These are phyloP conservation scores for Pomacea maculata DNA, from an alignment of 1,140 invertebrate species.

Conservation along the genomic window DNA sequence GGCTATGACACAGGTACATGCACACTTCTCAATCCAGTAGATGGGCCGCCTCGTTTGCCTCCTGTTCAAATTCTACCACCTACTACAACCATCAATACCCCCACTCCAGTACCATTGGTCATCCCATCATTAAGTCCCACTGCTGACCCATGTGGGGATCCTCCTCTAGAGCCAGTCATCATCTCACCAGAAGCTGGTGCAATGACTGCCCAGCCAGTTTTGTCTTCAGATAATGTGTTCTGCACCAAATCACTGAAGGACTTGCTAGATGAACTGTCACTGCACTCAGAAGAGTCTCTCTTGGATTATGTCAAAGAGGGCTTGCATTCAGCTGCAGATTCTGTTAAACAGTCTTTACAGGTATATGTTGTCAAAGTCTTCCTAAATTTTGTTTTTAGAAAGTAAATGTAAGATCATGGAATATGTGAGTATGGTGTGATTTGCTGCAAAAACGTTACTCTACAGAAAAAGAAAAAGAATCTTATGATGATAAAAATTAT, in stretches of 20 bases:
- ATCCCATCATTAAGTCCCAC: slow-evolving; percentile 34
- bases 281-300: slow-evolving; percentile 25
- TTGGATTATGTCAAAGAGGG: slow-evolving; percentile 23
- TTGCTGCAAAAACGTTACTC: no score
- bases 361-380: neutral
- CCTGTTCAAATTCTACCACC: slow-evolving; percentile 44
- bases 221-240: neutral
- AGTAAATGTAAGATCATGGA: no score
- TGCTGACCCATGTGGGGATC: slow-evolving; percentile 9
- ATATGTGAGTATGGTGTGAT: no score
- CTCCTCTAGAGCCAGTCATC: neutral
- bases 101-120: slow-evolving; percentile 42
- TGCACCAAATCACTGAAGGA: slow-evolving; percentile 10
- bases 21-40: slow-evolving; percentile 34
- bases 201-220: neutral
- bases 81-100: slow-evolving; percentile 32
- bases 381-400: neutral
- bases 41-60: slow-evolving; percentile 37
- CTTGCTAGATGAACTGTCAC: slow-evolving; percentile 13
- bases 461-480: no score
- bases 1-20: slow-evolving; percentile 7
- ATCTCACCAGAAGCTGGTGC: slow-evolving; percentile 1
- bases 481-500: no score
- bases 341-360: slow-evolving; percentile 16
- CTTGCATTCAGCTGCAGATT: slow-evolving; percentile 8